Conservation (phyloP, 2,888 invertebrate genomes). For the Acanthococcus lagerstroemiae region DNA sequence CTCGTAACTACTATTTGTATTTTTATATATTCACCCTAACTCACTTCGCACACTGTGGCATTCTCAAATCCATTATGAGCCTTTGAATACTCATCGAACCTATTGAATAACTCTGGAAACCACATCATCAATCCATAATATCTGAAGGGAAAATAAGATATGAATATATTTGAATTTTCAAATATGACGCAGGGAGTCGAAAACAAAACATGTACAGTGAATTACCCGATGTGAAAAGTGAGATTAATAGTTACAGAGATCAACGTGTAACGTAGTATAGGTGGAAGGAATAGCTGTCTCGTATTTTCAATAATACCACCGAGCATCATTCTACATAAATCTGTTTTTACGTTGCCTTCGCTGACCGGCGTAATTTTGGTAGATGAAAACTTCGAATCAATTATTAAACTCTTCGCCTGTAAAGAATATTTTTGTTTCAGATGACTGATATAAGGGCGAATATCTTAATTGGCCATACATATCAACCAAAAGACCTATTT, state of each 20-base stretch:
- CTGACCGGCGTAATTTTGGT: conserved; percentile 2
- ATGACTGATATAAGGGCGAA: too few species aligned
- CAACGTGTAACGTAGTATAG: conserved; percentile 69
- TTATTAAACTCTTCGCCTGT: conserved; percentile 30
- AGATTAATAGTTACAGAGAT: conserved; percentile 84
- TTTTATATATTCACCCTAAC: too few species aligned
- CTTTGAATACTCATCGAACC: conserved; percentile 69
- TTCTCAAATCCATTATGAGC: conserved; percentile 48
- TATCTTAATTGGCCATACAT: not conserved
- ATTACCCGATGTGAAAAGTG: conserved; percentile 79
- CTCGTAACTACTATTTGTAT: too few species aligned
- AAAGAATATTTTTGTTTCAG: too few species aligned
- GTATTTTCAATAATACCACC: conserved; percentile 69
- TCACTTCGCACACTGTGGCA: conserved; percentile 42
- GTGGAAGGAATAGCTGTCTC: conserved; percentile 66
- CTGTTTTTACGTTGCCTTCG: conserved; percentile 15
- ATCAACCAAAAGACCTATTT: too few species aligned
- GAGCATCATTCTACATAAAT: conserved; percentile 52
- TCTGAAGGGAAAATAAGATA: conserved; percentile 43
- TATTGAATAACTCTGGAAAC: conserved; percentile 89
- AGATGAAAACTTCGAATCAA: conserved; percentile 21
- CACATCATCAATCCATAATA: conserved; percentile 95
- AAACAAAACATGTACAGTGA: not conserved
- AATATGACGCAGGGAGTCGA: not conserved
- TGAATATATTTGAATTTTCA: not conserved